A percentile compares a stretch with the other conserved stretches of the same genome.
phyloP scores from a whole-genome alignment of 1,140 invertebrate genomes.

The Heliconius hermathena region DNA sequence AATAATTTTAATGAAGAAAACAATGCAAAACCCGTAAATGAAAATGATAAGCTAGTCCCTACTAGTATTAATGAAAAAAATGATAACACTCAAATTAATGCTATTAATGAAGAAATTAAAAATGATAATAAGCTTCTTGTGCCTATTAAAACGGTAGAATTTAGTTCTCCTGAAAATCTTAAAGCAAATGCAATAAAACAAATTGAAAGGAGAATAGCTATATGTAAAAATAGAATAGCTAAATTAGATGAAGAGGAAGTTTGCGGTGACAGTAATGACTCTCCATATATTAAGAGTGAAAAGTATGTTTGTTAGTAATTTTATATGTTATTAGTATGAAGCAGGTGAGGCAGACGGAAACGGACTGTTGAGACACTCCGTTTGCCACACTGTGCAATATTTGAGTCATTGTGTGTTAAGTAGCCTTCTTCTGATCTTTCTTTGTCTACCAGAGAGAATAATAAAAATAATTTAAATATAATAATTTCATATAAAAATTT shows the following conservation, averaged over 20 bases:
- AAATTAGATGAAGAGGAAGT: conserved; percentile 51
- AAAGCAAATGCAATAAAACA: conserved; percentile 34
- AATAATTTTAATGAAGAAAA: neutral
- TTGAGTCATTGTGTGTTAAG: too few relatives aligned
- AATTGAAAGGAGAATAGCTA: conserved; percentile 48
- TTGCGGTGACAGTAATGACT: conserved; percentile 39
- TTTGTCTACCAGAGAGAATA: too few relatives aligned
- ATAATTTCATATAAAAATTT: too few relatives aligned
- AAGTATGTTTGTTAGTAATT: conserved; percentile 44
- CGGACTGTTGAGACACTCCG: too few relatives aligned
- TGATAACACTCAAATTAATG: neutral
- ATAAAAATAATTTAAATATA: too few relatives aligned
- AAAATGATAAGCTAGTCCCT: too few relatives aligned
- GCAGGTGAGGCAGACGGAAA: too few relatives aligned
- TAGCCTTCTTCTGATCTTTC: too few relatives aligned
- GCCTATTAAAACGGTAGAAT: conserved; percentile 31
- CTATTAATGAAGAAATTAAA: conserved; percentile 10
- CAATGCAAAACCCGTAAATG: neutral
- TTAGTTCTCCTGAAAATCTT: conserved; percentile 11
- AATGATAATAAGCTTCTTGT: conserved; percentile 39
- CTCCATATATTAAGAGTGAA: conserved; percentile 54
- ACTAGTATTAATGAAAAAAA: neutral
- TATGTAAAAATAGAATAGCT: conserved; percentile 43
- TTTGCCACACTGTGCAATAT: too few relatives aligned
- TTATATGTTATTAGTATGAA: too few relatives aligned